Evolutionary conservation across 2,888 invertebrate species (phyloP).

Genomic region (Troilus luridus): DNA sequence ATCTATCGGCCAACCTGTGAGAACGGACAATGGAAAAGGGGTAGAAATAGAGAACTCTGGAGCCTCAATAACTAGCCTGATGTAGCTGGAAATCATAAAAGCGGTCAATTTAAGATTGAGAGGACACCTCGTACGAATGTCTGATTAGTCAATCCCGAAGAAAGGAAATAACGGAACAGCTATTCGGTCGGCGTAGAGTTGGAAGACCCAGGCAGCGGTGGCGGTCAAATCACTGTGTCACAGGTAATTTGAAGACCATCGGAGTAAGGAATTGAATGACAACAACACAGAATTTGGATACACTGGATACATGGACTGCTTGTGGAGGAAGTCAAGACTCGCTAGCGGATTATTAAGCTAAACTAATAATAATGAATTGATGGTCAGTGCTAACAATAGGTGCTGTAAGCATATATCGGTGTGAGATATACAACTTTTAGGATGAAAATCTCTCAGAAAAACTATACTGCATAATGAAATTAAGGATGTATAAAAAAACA

Average conservation of each 20-base stretch:
- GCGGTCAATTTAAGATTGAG: neutral
- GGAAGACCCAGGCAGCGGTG: too few species aligned
- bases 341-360: too few species aligned
- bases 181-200: neutral
- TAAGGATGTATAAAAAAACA: neutral
- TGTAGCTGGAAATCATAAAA: neutral
- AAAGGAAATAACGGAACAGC: neutral
- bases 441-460: neutral
- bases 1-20: too few species aligned
- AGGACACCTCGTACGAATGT: neutral
- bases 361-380: too few species aligned
- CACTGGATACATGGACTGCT: too few species aligned
- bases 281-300: neutral
- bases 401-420: too few species aligned
- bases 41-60: neutral
- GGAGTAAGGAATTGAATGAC: neutral
- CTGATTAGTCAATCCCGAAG: neutral
- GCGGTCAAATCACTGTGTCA: too few species aligned
- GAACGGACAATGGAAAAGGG: too few species aligned
- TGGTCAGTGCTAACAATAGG: too few species aligned
- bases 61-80: neutral
- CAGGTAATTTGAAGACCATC: too few species aligned
- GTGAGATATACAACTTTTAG: neutral
- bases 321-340: neutral
- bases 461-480: neutral